These are phyloP conservation scores for Malacoraja senta DNA, from an alignment of 2,797 vertebrate genomes.

Conservation along the genomic window DNA sequence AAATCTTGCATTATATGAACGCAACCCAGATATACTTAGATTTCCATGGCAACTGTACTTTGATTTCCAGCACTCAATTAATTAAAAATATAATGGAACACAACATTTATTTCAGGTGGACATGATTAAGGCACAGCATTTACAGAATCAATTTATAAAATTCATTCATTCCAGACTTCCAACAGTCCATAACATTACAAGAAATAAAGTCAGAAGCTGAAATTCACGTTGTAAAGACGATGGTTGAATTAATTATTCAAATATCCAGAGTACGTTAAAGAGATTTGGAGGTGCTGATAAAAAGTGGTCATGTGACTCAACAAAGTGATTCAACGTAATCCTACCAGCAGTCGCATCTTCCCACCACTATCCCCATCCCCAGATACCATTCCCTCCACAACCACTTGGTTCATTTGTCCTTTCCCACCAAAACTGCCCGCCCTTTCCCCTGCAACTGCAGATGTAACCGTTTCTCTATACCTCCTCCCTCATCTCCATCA, in stretches of 20 bases:
- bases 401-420: too few species aligned
- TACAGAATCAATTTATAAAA: not conserved
- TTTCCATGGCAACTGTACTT: constrained; percentile 23
- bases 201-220: not conserved
- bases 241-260: not conserved
- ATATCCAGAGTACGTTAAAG: not conserved
- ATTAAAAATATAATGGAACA: not conserved
- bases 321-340: too few species aligned
- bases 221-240: not conserved
- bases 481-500: too few species aligned
- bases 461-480: too few species aligned
- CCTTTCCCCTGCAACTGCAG: too few species aligned
- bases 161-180: not conserved
- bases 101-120: not conserved
- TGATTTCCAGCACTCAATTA: not conserved
- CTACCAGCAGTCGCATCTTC: too few species aligned
- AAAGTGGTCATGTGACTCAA: not conserved
- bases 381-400: too few species aligned
- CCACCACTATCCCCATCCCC: too few species aligned
- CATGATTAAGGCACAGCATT: not conserved
- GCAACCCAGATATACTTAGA: not conserved
- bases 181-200: not conserved
- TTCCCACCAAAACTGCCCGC: too few species aligned
- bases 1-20: constrained; percentile 4
- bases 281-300: not conserved